Base-by-base conservation (phyloP, 2,113 vertebrate species). In the Anguilla japonica region DNA sequence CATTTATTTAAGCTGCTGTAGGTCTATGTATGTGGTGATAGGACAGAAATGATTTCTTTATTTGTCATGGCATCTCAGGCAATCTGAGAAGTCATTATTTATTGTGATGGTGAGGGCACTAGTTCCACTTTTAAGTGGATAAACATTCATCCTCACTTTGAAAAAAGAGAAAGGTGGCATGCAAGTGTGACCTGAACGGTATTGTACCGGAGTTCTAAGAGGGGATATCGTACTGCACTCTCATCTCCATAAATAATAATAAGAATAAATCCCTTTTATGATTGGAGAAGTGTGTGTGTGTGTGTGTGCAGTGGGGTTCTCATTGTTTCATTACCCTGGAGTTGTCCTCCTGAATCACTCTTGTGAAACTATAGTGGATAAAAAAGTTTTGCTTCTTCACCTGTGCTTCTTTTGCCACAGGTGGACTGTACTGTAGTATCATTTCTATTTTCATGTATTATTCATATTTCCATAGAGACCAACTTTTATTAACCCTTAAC, bases 401-500 rank as follows among this genome's bases (percentile, higher is more conserved):
- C n/a, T n/a, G n/a, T n/a, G n/a, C n/a, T n/a, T n/a, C n/a, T n/a
- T n/a, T n/a, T n/a, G 2, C 43, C 43, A 46, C 43, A 53, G 50
- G 11, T 53, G 50, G 50, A 53, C 13, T 26, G 22, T 67, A 26
- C 8, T 20, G 18, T 67, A 67, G 5, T 26, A 67, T 67, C 60
- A 26, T 67, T 26, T 13, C 11, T n/a, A 29, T 26, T 67, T 67
- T 67, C 5, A 53, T 53, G 50, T 75, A 34, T 34, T 75, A 5
- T 78, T 39, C 8, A 80, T 43, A 71, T 26, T 60, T 87, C 13
- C 82, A 71, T 5, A 22, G 41, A 53, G 15, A 81, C 57, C 71
- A 87, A 57, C 83, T 57, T 83, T 78, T n/a, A 46, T 67, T 86
- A 67, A 86, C 85, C 85, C 63, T 86, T 82, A 81, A 8, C 50